These are phyloP conservation scores for Mus musculus DNA, from an alignment of 2,113 vertebrate genomes.

Conservation along the genomic window GRCm39 chr1:22883501-22884000, in stretches of 20 bases:
- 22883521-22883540: no score
- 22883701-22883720: not conserved
- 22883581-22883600: not conserved
- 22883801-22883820: conserved; percentile 7
- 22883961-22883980: not conserved
- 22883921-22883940: not conserved
- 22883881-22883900: not conserved
- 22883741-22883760: not conserved
- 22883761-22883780: not conserved
- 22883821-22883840: not conserved
- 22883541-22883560: no score
- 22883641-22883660: not conserved
- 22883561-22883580: no score
- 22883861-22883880: not conserved
- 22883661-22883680: not conserved
- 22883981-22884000: not conserved
- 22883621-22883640: not conserved
- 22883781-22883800: not conserved
- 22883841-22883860: conserved; percentile 3
- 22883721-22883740: not conserved
- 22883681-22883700: not conserved
- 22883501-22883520: not conserved
- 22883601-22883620: not conserved
- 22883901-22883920: not conserved
- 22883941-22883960: not conserved